Evolutionary conservation across 2,113 vertebrate genomes (phyloP).

Genomic region (Cervus canadensis): DNA sequence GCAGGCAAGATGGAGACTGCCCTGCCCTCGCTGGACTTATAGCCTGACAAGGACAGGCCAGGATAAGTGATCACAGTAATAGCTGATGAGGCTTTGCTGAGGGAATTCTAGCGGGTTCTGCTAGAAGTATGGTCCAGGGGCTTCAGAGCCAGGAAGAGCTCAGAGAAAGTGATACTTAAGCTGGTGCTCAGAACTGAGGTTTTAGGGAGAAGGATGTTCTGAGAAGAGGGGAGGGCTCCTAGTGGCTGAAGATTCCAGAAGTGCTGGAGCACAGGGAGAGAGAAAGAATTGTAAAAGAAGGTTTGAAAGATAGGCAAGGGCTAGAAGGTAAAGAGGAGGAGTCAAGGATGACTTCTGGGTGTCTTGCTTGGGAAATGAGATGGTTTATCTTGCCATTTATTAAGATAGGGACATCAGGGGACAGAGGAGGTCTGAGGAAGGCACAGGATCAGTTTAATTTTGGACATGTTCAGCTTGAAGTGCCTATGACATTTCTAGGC

Average conservation of each 20-base stretch:
- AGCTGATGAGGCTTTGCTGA: neutral
- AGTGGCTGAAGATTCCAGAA: neutral
- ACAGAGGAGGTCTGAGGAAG: neutral
- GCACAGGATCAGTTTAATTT: neutral
- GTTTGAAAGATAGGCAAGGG: neutral
- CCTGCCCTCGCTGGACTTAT: neutral
- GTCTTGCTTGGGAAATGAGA: neutral
- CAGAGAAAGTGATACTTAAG: neutral
- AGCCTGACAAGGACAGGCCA: neutral
- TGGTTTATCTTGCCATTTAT: neutral
- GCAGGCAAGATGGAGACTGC: neutral
- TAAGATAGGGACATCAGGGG: neutral
- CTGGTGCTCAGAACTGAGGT: neutral
- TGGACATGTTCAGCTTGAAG: neutral
- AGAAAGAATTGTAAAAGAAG: neutral
- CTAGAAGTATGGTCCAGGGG: neutral
- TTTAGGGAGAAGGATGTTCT: neutral
- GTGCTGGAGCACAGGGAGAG: neutral
- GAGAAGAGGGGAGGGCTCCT: neutral
- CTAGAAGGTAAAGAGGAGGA: neutral
- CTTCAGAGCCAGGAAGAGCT: neutral
- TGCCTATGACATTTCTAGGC: neutral
- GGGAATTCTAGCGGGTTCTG: neutral
- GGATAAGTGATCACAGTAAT: neutral
- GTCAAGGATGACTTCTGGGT: neutral